Conservation (phyloP, 2,797 vertebrate species). For the Poliocrania exsul region DNA sequence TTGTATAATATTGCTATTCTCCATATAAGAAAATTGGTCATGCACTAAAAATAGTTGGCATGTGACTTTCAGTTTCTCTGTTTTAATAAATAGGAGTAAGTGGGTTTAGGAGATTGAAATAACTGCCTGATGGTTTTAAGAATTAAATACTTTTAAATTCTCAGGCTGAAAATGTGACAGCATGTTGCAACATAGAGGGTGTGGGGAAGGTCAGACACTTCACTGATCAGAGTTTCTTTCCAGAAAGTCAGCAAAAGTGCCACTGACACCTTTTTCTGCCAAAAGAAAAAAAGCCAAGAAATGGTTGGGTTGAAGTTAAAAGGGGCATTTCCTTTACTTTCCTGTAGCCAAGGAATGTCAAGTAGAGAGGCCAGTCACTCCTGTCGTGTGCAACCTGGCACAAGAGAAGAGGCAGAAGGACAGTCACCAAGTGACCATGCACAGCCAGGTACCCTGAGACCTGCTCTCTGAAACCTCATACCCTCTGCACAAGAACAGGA, state of each 20-base stretch:
- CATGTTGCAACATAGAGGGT: not conserved
- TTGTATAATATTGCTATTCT: not conserved
- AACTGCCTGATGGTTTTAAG: not conserved
- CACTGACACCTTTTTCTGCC: not conserved
- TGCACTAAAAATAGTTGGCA: not conserved
- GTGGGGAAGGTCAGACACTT: not conserved
- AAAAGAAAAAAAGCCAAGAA: not conserved
- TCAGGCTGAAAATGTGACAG: not conserved
- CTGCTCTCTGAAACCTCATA: fast-evolving
- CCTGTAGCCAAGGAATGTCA: not conserved
- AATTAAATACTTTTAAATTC: not conserved
- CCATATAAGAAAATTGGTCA: not conserved
- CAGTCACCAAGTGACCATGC: fast-evolving
- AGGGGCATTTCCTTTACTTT: not conserved
- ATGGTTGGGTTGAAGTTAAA: not conserved
- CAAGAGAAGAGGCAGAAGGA: not conserved
- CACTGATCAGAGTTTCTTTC: not conserved
- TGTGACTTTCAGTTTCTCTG: not conserved
- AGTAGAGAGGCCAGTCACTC: not conserved
- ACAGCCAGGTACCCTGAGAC: not conserved
- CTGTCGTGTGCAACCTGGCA: fast-evolving
- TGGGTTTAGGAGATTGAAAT: not conserved
- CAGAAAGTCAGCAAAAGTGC: not conserved
- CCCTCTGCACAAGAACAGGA: not conserved
- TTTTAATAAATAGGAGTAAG: not conserved